Conservation (phyloP, 2,888 invertebrate species). For the Amphiduros pacificus region DNA sequence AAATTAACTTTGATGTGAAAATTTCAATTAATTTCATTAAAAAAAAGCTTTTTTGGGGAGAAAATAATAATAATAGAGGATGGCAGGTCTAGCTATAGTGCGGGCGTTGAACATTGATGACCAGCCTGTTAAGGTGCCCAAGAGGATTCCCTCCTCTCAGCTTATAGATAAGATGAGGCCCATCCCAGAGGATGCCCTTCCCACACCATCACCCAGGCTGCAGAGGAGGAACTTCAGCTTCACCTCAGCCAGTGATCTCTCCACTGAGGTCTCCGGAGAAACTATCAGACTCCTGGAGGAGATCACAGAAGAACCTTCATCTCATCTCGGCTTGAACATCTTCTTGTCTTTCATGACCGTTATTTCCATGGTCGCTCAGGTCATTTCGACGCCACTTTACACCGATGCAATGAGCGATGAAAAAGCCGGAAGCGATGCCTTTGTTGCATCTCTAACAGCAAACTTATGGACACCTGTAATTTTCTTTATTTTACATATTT, state of each 20-base stretch:
- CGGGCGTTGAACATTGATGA: constrained; percentile 2
- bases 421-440: constrained; percentile 9
- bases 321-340: neutral
- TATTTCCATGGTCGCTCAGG: constrained; percentile 8
- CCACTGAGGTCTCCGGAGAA: neutral
- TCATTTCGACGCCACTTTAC: constrained; percentile 5
- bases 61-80: neutral
- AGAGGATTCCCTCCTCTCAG: neutral
- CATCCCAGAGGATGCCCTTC: constrained; percentile 8
- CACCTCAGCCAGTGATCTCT: neutral
- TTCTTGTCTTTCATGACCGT: constrained; percentile 8
- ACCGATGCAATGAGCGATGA: constrained; percentile 5
- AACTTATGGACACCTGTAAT: constrained; percentile 6
- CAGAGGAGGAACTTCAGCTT: neutral
- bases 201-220: neutral
- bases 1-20: too few relatives aligned
- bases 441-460: constrained; percentile 7
- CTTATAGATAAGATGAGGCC: constrained; percentile 11
- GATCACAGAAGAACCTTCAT: neutral
- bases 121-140: neutral
- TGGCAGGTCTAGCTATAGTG: constrained; percentile 11
- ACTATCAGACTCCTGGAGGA: neutral
- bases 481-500: constrained; percentile 4
- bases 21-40: too few relatives aligned
- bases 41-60: too few relatives aligned